Percentiles rank a stretch among this genome's conserved stretches.
Conservation (phyloP, 2,113 vertebrate species). For the Bucco capensis region DNA sequence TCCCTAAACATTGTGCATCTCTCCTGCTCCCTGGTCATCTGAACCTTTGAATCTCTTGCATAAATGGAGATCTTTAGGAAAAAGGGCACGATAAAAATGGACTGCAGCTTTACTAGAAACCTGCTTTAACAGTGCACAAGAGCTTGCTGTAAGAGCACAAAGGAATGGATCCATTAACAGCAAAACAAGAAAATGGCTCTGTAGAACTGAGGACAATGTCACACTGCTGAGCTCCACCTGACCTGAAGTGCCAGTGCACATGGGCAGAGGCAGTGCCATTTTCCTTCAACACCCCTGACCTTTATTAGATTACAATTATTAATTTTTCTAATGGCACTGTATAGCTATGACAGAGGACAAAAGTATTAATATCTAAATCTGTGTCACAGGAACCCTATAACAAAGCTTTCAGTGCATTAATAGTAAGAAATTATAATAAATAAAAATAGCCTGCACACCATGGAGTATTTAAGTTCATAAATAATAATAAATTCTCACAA, state of each 20-base stretch:
- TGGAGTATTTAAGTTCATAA: constrained; percentile 10
- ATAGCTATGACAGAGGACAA: neutral
- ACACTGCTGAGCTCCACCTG: neutral
- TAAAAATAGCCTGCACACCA: constrained; percentile 17
- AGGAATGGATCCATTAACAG: neutral
- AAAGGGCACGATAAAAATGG: neutral
- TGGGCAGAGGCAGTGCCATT: neutral
- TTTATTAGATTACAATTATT: neutral
- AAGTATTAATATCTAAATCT: neutral
- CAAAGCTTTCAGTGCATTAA: constrained; percentile 13
- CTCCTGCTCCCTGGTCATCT: neutral
- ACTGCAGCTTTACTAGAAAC: neutral
- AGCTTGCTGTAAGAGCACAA: neutral
- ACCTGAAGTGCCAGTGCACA: rapidly evolving
- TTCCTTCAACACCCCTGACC: neutral
- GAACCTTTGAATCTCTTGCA: neutral
- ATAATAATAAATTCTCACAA: constrained; percentile 30
- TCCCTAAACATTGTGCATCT: neutral
- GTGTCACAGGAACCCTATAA: neutral
- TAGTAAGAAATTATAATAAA: constrained; percentile 24
- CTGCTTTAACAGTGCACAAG: neutral
- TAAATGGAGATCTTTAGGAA: neutral
- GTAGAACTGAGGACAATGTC: neutral
- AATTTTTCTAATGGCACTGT: neutral
- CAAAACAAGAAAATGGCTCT: neutral